These are phyloP conservation scores for Brachyptera putata DNA, from an alignment of 2,888 invertebrate species.

Conservation along the genomic window DNA sequence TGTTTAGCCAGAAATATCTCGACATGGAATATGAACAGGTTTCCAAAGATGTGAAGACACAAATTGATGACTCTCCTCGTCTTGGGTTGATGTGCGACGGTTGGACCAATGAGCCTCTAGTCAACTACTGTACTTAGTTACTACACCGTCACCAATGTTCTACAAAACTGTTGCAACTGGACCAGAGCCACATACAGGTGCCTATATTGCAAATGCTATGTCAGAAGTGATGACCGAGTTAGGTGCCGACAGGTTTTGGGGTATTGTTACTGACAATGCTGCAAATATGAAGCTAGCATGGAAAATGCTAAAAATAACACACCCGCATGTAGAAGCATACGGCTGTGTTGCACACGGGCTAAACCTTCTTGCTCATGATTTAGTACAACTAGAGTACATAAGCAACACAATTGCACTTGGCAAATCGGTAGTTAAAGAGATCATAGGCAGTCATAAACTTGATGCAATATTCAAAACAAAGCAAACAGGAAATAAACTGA, in stretches of 20 bases:
- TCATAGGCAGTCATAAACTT: neutral
- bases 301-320: neutral
- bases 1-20: neutral
- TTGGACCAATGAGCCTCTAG: neutral
- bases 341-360: slow-evolving; percentile 21
- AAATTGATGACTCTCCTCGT: neutral
- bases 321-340: neutral
- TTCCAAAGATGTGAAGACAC: neutral
- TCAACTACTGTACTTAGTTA: neutral
- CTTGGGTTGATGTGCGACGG: neutral
- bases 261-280: slow-evolving; percentile 18
- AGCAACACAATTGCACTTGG: neutral
- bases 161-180: slow-evolving; percentile 17
- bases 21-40: neutral
- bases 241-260: slow-evolving; percentile 3
- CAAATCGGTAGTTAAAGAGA: neutral
- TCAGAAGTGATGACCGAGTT: neutral
- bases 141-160: neutral
- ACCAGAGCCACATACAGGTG: neutral
- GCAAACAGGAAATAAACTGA: slow-evolving; percentile 4
- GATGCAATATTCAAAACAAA: slow-evolving; percentile 8
- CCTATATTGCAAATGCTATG: neutral
- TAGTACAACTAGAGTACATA: neutral
- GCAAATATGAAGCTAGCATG: slow-evolving; percentile 19
- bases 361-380: slow-evolving; percentile 4